Conservation (phyloP, 2,113 vertebrate genomes). For the Caloenas nicobarica region DNA sequence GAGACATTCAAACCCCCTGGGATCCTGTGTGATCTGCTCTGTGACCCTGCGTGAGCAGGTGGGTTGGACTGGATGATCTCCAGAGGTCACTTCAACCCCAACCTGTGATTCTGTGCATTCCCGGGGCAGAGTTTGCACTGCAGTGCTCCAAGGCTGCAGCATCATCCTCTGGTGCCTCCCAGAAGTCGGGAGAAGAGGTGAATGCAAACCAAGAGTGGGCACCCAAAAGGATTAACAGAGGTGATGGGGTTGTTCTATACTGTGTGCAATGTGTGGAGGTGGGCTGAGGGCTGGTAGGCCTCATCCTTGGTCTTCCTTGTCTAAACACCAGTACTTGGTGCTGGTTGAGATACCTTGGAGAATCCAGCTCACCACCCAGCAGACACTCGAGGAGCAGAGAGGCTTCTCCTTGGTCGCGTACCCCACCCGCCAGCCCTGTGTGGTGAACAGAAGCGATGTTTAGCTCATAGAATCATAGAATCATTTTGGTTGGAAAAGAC, state of each 20-base stretch:
- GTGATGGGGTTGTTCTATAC: fast-evolving
- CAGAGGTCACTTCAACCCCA: no score
- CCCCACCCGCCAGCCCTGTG: background rate
- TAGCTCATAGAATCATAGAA: no score
- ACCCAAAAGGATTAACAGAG: background rate
- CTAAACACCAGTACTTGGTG: fast-evolving
- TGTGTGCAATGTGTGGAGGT: fast-evolving
- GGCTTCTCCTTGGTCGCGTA: background rate
- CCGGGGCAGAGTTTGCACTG: background rate
- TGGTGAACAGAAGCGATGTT: background rate
- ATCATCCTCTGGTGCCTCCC: background rate
- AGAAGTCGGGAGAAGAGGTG: background rate
- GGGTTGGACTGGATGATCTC: no score
- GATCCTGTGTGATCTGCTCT: no score
- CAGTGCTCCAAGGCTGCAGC: background rate
- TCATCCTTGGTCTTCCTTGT: background rate
- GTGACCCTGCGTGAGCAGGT: no score
- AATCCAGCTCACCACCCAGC: background rate
- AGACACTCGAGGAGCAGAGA: background rate
- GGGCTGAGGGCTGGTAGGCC: background rate
- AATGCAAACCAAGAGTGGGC: background rate
- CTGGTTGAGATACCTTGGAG: background rate
- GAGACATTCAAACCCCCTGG: no score
- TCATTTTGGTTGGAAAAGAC: no score
- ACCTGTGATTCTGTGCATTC: background rate